Percentiles rank a stretch among this genome's conserved stretches.
These are phyloP conservation scores for Ectobius pallidus DNA, from an alignment of 2,888 invertebrate species.

Conservation along the genomic window DNA sequence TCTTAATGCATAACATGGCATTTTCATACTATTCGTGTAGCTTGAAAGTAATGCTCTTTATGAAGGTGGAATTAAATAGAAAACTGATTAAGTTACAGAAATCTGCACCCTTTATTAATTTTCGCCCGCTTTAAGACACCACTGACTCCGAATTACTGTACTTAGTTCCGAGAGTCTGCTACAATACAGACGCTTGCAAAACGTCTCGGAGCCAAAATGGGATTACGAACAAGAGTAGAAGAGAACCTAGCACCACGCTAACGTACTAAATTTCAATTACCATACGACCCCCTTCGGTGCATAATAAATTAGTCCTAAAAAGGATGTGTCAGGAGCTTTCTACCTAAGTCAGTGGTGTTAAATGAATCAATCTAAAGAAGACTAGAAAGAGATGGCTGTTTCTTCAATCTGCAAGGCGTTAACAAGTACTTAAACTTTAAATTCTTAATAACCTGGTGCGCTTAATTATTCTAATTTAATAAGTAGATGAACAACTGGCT, in stretches of 20 bases:
- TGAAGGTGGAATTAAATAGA: not conserved
- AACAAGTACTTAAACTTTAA: no score
- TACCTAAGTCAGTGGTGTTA: no score
- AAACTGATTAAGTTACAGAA: no score
- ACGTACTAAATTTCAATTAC: not conserved
- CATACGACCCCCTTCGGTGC: not conserved
- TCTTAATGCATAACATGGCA: no score
- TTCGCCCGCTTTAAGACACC: not conserved
- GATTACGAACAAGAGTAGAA: not conserved
- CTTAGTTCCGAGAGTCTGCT: not conserved
- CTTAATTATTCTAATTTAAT: no score
- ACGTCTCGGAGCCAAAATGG: not conserved
- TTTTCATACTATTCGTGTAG: not conserved
- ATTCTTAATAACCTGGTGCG: no score
- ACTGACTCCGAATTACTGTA: not conserved
- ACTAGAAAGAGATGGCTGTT: no score
- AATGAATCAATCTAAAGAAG: no score
- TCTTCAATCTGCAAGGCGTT: no score
- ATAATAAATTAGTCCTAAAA: not conserved
- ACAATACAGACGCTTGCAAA: not conserved
- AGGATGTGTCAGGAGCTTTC: no score
- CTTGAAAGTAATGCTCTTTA: not conserved
- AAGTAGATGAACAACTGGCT: no score
- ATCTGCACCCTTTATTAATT: not conserved
- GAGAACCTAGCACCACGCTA: no score